Base-by-base conservation (phyloP, 2,888 invertebrate species). In the Mesorhabditis spiculigera region DNA sequence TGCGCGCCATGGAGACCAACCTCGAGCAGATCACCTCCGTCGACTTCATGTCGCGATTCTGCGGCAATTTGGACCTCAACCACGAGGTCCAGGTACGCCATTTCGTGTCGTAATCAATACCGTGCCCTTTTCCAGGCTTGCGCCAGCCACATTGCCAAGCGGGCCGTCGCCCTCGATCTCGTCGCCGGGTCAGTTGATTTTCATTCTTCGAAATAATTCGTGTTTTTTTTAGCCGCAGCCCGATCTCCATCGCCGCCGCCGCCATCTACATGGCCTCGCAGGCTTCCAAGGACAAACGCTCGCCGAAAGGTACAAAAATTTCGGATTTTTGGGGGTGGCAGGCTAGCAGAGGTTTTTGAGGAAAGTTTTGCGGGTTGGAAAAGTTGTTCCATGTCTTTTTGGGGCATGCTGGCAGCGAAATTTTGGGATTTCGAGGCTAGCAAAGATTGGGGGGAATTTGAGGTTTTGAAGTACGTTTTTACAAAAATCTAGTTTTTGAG, bases 251-350 rank as follows among this genome's bases (percentile, higher is more conserved):
- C 1, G 95, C 97, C 0, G 97, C 97, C 5, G 97, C 97, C 66
- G 96, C 97, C 69, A 98, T 98, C 84, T 98, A 96, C 85, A 96
- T 98, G 97, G 97, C 97, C 3, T 95, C 95, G n/a, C 96, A 94
- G 88, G 92, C 91, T 85, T 94, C 95, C 0, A 93, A 93, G 81
- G n/a, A n/a, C n/a, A 93, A 95, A 86, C 91, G 93, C 81, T 93
- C 93, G 77, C 94, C 95, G 86, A 95, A 95, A 87, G n/a, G n/a
- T 88, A 88, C 88, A n/a, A 43, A 63, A 63, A 8, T 66, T 62
- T 8, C n/a, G n/a, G n/a, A n/a, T 65, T 28, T 28, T 28, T 28
- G 28, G 28, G 28, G 28, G 28, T 28, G 28, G 28, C 28, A 28
- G 28, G 28, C 1, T 28, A 3, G 28, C 28, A 28, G 28, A 3